Conservation (phyloP, 2,113 vertebrate species). For the Ailuropoda melanoleuca region DNA sequence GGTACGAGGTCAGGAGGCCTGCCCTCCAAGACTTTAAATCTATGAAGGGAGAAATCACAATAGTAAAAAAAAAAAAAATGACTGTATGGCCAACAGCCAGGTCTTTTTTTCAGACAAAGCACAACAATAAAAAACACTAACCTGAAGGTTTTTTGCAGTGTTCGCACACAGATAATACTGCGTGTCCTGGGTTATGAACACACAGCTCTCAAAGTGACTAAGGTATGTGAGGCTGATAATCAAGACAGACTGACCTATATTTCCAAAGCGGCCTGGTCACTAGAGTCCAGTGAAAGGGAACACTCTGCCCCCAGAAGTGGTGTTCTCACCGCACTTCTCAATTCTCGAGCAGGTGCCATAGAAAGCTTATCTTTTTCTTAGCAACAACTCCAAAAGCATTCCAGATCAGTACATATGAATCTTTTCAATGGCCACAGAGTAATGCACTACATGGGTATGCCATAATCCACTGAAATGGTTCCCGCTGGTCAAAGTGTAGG, state of each 20-base stretch:
- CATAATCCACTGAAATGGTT: background rate
- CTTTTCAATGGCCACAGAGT: background rate
- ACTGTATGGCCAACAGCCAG: background rate
- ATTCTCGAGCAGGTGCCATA: background rate
- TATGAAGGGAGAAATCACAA: background rate
- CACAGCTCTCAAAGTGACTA: background rate
- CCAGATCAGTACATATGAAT: background rate
- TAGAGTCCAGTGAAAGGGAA: background rate
- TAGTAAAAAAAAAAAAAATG: background rate
- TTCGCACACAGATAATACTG: background rate
- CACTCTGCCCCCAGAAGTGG: too few species aligned
- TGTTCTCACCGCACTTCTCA: background rate
- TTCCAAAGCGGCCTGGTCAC: background rate
- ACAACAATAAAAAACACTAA: background rate
- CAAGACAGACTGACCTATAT: background rate
- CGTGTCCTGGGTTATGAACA: background rate
- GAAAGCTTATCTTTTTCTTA: background rate
- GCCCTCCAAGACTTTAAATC: background rate
- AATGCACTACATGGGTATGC: background rate
- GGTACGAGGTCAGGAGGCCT: background rate
- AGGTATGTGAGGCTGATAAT: background rate
- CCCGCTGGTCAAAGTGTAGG: accelerated
- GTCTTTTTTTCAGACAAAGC: background rate
- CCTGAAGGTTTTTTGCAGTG: background rate
- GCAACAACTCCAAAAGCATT: background rate